Evolutionary conservation across 1,140 invertebrate genomes (phyloP).

Genomic region (Vanessa atalanta): DNA sequence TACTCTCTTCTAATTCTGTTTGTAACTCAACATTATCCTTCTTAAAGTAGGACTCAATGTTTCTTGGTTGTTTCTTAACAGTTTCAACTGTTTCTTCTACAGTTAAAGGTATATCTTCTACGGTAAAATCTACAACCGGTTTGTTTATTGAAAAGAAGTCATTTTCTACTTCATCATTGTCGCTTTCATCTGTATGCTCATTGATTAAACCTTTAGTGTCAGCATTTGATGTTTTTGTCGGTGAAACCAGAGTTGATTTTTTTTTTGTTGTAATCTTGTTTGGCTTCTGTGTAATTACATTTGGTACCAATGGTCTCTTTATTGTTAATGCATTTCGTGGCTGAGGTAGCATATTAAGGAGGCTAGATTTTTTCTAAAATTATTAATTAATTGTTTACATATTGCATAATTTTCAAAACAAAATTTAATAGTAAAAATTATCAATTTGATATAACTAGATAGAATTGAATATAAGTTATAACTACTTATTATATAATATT

Average conservation of each 20-base stretch:
- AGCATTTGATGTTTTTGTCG: constrained; percentile 49
- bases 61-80: constrained; percentile 42
- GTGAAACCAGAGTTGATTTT: constrained; percentile 40
- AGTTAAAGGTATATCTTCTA: constrained; percentile 51
- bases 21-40: constrained; percentile 43
- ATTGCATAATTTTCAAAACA: not conserved
- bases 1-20: constrained; percentile 31
- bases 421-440: no score
- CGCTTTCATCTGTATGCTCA: constrained; percentile 74
- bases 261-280: constrained; percentile 55
- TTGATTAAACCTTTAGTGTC: constrained; percentile 45
- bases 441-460: no score
- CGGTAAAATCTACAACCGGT: constrained; percentile 44
- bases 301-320: constrained; percentile 63
- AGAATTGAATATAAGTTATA: no score
- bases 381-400: not conserved
- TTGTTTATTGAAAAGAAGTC: constrained; percentile 82
- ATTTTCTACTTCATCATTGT: constrained; percentile 70
- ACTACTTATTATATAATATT: no score
- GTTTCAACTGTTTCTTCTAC: constrained; percentile 36
- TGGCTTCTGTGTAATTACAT: constrained; percentile 61
- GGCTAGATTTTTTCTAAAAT: constrained; percentile 76
- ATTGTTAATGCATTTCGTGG: constrained; percentile 72
- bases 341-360: constrained; percentile 80
- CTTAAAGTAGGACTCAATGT: constrained; percentile 69